Conservation (phyloP, 2,797 vertebrate genomes). For the Melanotaenia nigrans region DNA sequence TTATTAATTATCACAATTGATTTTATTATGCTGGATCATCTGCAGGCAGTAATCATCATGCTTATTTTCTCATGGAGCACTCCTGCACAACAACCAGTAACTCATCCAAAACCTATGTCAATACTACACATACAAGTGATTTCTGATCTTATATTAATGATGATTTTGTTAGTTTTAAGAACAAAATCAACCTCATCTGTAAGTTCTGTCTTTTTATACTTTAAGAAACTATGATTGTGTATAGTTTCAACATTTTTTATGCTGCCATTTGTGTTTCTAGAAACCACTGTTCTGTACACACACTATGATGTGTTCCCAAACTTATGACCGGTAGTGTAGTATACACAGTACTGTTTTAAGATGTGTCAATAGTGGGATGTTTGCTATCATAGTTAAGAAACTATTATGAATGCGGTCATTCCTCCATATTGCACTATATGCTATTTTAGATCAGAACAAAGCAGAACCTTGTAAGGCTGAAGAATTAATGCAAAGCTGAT, state of each 20-base stretch:
- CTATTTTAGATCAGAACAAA: neutral
- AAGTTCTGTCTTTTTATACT: neutral
- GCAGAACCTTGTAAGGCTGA: neutral
- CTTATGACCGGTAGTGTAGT: neutral
- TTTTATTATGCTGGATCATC: neutral
- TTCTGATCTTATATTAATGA: neutral
- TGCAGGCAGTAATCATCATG: neutral
- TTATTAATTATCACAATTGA: neutral
- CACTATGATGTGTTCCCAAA: too few species aligned
- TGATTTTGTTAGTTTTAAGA: neutral
- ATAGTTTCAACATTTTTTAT: neutral
- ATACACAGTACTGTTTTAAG: neutral
- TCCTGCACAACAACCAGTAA: neutral
- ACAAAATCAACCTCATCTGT: neutral
- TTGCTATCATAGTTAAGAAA: too few species aligned
- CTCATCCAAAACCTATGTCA: neutral
- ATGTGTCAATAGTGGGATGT: too few species aligned
- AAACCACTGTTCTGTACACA: neutral
- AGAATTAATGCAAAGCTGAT: neutral
- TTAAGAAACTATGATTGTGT: neutral
- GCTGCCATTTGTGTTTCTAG: neutral
- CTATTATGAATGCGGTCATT: neutral
- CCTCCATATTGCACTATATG: neutral
- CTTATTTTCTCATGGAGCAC: neutral
- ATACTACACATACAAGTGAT: neutral